Percentiles rank a stretch among this genome's conserved stretches.
phyloP scores from a whole-genome alignment of 2,888 invertebrate genomes.

The Sesamia inferens region DNA sequence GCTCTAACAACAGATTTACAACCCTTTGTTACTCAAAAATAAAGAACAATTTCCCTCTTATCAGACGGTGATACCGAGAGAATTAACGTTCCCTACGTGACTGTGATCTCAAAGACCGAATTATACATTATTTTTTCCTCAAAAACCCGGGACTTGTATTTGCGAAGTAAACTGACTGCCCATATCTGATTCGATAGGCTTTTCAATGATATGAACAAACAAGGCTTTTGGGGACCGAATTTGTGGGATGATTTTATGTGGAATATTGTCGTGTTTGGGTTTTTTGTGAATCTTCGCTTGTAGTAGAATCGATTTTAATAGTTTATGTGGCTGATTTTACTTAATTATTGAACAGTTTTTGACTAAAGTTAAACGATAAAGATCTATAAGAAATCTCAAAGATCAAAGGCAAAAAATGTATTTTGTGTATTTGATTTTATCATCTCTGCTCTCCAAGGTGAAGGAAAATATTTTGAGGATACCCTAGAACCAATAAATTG shows the following conservation, averaged over 20 bases:
- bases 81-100: slow-evolving; percentile 64
- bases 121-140: slow-evolving; percentile 61
- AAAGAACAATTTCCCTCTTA: slow-evolving; percentile 76
- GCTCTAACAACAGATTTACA: slow-evolving; percentile 45
- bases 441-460: neutral
- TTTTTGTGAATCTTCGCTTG: slow-evolving; percentile 27
- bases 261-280: slow-evolving; percentile 32
- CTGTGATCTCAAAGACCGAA: slow-evolving; percentile 51
- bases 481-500: neutral
- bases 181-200: slow-evolving; percentile 64
- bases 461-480: neutral
- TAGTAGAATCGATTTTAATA: slow-evolving; percentile 14
- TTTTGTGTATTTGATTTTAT: neutral
- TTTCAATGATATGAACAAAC: slow-evolving; percentile 64
- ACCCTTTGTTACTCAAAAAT: slow-evolving; percentile 63
- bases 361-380: neutral
- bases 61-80: slow-evolving; percentile 67
- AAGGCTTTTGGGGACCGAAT: slow-evolving; percentile 49
- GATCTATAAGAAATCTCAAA: neutral
- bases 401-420: neutral
- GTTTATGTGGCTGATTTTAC: neutral
- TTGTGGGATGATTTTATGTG: slow-evolving; percentile 36
- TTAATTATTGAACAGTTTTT: neutral
- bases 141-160: slow-evolving; percentile 54
- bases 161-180: slow-evolving; percentile 62